These are phyloP conservation scores for Hoplodrina blanda DNA, from an alignment of 2,888 invertebrate species.

Conservation along the genomic window DNA sequence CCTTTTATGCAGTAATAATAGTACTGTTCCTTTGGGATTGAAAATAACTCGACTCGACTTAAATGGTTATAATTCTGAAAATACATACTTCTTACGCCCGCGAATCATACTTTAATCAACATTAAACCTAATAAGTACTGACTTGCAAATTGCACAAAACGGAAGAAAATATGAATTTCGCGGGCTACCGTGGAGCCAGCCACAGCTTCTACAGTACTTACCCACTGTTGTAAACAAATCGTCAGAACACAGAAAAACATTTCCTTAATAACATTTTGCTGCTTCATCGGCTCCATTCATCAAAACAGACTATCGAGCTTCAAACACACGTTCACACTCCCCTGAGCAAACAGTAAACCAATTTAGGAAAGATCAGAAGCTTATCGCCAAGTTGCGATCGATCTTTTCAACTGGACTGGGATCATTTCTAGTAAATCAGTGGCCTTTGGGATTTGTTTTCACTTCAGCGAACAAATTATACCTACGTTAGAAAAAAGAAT, in stretches of 20 bases:
- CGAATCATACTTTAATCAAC: too few species aligned
- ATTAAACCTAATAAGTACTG: too few species aligned
- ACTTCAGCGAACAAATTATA: background rate
- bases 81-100: too few species aligned
- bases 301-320: background rate
- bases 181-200: too few species aligned
- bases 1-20: too few species aligned
- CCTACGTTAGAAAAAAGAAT: background rate
- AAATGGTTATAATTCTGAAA: too few species aligned
- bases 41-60: too few species aligned
- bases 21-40: too few species aligned
- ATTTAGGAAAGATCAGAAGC: constrained; percentile 25
- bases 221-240: background rate
- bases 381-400: constrained; percentile 11
- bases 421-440: constrained; percentile 8
- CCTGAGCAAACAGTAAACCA: constrained; percentile 22
- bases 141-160: too few species aligned
- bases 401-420: constrained; percentile 5
- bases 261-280: background rate
- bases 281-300: background rate
- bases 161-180: too few species aligned
- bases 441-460: constrained; percentile 15
- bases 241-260: background rate
- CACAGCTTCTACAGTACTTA: background rate
- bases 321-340: constrained; percentile 7